Evolutionary conservation across 2,888 invertebrate genomes (phyloP).

Genomic region (Strigamia transsilvanica): DNA sequence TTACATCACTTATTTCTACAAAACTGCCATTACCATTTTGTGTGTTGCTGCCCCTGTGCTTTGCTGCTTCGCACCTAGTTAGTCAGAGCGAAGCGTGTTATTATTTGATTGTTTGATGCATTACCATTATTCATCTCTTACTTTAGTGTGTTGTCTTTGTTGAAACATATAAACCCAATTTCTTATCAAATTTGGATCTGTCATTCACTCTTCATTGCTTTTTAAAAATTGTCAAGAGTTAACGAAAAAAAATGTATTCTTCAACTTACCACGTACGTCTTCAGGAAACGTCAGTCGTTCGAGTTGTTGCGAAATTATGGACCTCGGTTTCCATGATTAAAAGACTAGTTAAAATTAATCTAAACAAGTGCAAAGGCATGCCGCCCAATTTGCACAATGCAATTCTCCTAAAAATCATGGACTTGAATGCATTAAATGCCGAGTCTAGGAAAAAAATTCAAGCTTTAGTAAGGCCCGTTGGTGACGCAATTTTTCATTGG

Average conservation of each 20-base stretch:
- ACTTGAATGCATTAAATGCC: not conserved
- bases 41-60: not conserved
- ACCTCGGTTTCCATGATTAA: conserved; percentile 34
- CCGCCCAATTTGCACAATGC: not conserved
- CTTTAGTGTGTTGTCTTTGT: not conserved
- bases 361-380: not conserved
- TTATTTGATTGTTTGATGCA: not conserved
- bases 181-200: not conserved
- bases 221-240: conserved; percentile 2
- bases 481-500: not conserved
- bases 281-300: conserved; percentile 16
- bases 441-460: conserved; percentile 36
- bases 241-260: conserved; percentile 11
- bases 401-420: conserved; percentile 1
- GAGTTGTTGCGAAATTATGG: conserved; percentile 19
- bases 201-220: not conserved
- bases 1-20: too few relatives aligned
- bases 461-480: not conserved
- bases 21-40: not conserved
- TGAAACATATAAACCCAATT: not conserved
- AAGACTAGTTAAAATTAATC: conserved; percentile 4
- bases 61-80: not conserved
- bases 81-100: too few relatives aligned
- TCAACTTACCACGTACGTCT: conserved; percentile 28
- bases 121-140: not conserved